A percentile compares a stretch with the other conserved stretches of the same genome.
phyloP scores from a whole-genome alignment of 1,140 invertebrate genomes.

The Drosophila grimshawi region DNA sequence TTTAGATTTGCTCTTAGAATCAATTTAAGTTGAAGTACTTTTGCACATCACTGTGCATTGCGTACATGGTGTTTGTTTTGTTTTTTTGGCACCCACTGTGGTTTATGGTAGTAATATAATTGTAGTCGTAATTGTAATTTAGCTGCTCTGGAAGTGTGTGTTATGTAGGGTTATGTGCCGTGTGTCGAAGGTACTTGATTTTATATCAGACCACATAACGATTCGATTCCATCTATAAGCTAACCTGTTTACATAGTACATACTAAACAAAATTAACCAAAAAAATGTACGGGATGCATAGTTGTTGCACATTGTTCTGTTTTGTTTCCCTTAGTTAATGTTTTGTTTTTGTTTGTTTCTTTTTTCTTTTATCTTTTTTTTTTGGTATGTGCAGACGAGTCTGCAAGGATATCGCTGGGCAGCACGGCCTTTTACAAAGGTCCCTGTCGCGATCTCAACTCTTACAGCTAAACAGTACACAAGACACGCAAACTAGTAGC shows the following conservation, averaged over 20 bases:
- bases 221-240: constrained; percentile 21
- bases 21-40: constrained; percentile 40
- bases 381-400: constrained; percentile 71
- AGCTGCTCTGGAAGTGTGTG: constrained; percentile 38
- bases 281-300: constrained; percentile 41
- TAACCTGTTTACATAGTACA: constrained; percentile 31
- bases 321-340: constrained; percentile 37
- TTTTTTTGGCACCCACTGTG: constrained; percentile 74
- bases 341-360: constrained; percentile 11
- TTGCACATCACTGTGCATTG: constrained; percentile 27
- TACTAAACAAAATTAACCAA: constrained; percentile 39
- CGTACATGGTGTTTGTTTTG: constrained; percentile 20
- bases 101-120: constrained; percentile 9
- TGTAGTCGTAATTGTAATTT: not conserved
- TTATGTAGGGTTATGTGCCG: constrained; percentile 14
- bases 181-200: constrained; percentile 51
- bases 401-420: constrained; percentile 67
- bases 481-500: constrained; percentile 71
- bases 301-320: constrained; percentile 40
- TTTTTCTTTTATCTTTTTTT: constrained; percentile 52
- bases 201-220: constrained; percentile 29
- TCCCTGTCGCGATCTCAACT: constrained; percentile 52
- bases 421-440: constrained; percentile 70
- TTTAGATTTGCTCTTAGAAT: constrained; percentile 48
- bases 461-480: constrained; percentile 67